Evolutionary conservation across 1,140 invertebrate species (phyloP), one percentile per base, ranked within the genome.

Genomic region (Zaprionus vittiger): DNA sequence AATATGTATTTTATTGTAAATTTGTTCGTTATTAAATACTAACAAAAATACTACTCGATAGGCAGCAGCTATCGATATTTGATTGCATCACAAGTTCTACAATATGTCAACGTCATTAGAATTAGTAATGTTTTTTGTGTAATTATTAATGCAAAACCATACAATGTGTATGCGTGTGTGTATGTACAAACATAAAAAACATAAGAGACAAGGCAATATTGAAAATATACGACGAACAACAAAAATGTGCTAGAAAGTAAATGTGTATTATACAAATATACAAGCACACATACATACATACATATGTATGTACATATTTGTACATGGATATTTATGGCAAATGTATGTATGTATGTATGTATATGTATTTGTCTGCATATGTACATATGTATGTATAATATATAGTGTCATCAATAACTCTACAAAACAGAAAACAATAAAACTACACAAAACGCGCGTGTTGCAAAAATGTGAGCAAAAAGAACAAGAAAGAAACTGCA

Each of bases 381-480:
- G 9, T 52, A 34, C 14, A 11, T 52, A 22, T n/a, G 6, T 52
- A 34, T 4, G 7, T 54, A 54, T n/a, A 20, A 14, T 31, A 41
- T 20, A 7, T 26, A 31, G 24, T 41, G 14, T 4, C 47, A 49
- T 49, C 47, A 49, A 49, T 49, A 49, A 49, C 17, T 52, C 20
- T 24, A 52, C 47, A 22, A 20, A 52, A 52, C 12, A 52, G 14
- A 41, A 41, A 15, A 24, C 12, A 49, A 49, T 20, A 49, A 49
- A 49, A 49, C 47, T 49, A 49, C 44, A 49, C 60, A 63, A 14
- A 63, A 52, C n/a, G n/a, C 44, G 44, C 17, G 44, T 34, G 26
- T 52, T 17, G 31, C 31, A 37, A 59, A 17, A 59, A 37, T 59
- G 56, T 34, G n/a, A 34, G 55, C 31, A 31, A 41, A 60, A 26